A percentile compares a stretch with the other conserved stretches of the same genome.
Evolutionary conservation across 2,797 vertebrate species (phyloP).

Genomic region (Cyprinella venusta): DNA sequence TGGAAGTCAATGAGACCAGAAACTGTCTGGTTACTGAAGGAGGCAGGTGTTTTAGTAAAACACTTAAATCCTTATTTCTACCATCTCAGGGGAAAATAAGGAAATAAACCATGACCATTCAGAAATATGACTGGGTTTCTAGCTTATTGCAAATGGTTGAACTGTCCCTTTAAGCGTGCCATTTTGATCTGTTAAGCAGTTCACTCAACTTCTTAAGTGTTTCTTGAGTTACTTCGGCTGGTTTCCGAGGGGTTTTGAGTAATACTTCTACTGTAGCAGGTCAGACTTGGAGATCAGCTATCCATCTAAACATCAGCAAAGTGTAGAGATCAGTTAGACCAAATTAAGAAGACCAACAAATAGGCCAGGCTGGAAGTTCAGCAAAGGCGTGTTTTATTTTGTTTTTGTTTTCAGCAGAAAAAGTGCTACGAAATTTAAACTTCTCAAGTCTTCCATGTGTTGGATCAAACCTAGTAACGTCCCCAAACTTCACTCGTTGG

Average conservation of each 20-base stretch:
- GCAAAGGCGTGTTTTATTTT: no score
- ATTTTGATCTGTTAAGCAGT: background rate
- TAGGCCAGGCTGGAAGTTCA: background rate
- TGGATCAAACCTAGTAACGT: background rate
- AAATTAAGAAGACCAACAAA: background rate
- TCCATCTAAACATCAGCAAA: background rate
- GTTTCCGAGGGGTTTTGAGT: background rate
- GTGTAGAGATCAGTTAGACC: background rate
- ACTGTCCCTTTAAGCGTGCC: background rate
- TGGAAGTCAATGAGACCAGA: no score
- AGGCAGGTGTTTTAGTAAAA: no score
- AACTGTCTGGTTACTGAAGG: no score
- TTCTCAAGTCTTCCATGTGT: background rate
- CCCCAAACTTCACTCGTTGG: background rate
- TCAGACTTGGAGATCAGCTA: background rate
- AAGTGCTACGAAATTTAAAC: background rate
- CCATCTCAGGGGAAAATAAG: no score
- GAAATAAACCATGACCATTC: no score
- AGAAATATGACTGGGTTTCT: no score
- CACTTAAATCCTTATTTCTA: no score
- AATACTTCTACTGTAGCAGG: background rate
- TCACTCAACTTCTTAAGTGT: background rate
- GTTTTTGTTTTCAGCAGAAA: background rate
- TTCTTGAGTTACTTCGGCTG: background rate
- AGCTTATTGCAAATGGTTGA: no score